A percentile compares a stretch with the other conserved stretches of the same genome.
Conservation (phyloP, 2,113 vertebrate genomes). For the Otolemur garnettii region DNA sequence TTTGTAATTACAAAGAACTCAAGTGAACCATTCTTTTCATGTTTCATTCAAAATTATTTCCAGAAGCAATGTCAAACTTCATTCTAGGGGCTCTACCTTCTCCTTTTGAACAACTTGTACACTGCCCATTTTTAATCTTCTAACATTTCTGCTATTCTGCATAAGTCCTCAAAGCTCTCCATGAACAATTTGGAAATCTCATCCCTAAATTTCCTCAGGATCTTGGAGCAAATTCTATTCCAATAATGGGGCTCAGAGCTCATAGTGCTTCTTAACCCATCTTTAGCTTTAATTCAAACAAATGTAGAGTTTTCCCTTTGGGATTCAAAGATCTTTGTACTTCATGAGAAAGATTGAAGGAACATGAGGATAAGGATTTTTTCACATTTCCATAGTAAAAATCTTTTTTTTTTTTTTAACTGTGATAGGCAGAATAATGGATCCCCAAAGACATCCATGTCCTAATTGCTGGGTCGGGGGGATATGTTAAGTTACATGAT, state of each 20-base stretch:
- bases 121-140: background rate
- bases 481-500: background rate
- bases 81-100: background rate
- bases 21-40: background rate
- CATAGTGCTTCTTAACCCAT: background rate
- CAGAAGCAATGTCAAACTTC: background rate
- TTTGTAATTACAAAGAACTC: background rate
- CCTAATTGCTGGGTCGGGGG: background rate
- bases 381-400: background rate
- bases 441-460: background rate
- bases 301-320: background rate
- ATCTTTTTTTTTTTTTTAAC: background rate
- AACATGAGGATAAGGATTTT: background rate
- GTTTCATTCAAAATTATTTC: constrained; percentile 28
- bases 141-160: background rate
- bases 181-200: background rate
- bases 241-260: background rate
- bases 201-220: constrained; percentile 15
- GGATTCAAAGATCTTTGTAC: background rate
- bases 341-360: background rate
- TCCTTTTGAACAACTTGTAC: background rate
- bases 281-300: background rate
- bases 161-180: background rate
- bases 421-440: background rate
- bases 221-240: background rate